Evolutionary conservation across 2,888 invertebrate genomes (phyloP).

Genomic region (Lasioglossum morio): DNA sequence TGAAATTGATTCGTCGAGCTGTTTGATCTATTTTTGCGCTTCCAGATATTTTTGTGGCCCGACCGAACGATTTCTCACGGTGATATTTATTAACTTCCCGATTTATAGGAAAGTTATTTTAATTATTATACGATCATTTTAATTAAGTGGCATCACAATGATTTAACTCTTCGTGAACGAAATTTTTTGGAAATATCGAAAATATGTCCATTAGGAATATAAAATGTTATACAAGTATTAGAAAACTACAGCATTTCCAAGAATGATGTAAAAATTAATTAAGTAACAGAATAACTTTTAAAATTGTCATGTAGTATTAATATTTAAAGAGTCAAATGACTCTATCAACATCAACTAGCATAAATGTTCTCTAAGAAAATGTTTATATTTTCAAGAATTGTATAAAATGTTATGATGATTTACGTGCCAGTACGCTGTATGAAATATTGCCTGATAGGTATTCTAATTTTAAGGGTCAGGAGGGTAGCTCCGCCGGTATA

Average conservation of each 20-base stretch:
- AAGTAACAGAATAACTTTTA: neutral
- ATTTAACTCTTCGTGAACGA: neutral
- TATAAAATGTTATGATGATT: neutral
- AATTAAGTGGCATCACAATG: neutral
- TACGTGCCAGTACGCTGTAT: neutral
- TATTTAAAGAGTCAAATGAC: neutral
- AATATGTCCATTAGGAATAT: neutral
- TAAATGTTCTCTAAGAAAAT: neutral
- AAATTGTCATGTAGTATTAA: neutral
- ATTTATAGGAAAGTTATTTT: no score
- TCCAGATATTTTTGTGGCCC: neutral
- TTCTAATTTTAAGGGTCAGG: neutral
- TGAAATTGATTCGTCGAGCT: neutral
- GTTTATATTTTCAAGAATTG: neutral
- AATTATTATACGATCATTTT: neutral
- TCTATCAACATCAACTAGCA: neutral
- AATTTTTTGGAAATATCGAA: neutral
- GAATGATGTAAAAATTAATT: no score
- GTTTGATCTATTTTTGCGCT: neutral
- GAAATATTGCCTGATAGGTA: neutral
- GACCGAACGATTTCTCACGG: neutral
- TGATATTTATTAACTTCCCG: no score
- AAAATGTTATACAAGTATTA: neutral
- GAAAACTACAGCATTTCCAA: no score
- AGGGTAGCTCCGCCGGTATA: neutral